phyloP scores from a whole-genome alignment of 2,797 vertebrate genomes.

The Rousettus madagascariensis region DNA sequence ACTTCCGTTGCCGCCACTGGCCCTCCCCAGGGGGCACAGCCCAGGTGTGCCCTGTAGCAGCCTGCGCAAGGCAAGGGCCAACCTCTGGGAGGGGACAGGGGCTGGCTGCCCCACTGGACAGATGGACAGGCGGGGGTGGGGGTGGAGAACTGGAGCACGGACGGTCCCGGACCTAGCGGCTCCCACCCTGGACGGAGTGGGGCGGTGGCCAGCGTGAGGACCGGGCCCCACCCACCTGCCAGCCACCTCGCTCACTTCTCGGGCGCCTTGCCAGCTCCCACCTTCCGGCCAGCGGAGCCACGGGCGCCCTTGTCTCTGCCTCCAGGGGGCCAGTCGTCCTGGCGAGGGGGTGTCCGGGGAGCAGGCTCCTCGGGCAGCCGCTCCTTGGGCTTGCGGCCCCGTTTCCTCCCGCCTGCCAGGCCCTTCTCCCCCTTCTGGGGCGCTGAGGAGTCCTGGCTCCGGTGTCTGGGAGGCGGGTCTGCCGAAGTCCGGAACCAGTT shows the following conservation, averaged over 20 bases:
- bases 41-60: background rate
- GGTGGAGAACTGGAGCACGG: slow-evolving; percentile 4
- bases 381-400: slow-evolving; percentile 95
- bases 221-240: background rate
- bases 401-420: slow-evolving; percentile 89
- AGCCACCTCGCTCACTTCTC: slow-evolving; percentile 80
- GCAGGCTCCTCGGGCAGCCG: slow-evolving; percentile 77
- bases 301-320: slow-evolving; percentile 84
- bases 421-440: slow-evolving; percentile 88
- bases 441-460: slow-evolving; percentile 86
- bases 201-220: background rate
- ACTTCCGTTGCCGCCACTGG: background rate
- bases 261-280: slow-evolving; percentile 86
- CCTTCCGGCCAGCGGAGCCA: slow-evolving; percentile 85
- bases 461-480: slow-evolving; percentile 88
- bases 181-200: background rate
- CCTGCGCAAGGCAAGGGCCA: background rate
- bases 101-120: background rate
- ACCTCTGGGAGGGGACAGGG: background rate
- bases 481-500: slow-evolving; percentile 96
- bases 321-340: slow-evolving; percentile 80
- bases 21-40: background rate
- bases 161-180: slow-evolving; percentile 56
- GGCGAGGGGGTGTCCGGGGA: slow-evolving; percentile 67
- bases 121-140: background rate